A percentile compares a stretch with the other conserved stretches of the same genome.
Conservation (phyloP, 2,113 vertebrate genomes). For the Notothenia rossii region DNA sequence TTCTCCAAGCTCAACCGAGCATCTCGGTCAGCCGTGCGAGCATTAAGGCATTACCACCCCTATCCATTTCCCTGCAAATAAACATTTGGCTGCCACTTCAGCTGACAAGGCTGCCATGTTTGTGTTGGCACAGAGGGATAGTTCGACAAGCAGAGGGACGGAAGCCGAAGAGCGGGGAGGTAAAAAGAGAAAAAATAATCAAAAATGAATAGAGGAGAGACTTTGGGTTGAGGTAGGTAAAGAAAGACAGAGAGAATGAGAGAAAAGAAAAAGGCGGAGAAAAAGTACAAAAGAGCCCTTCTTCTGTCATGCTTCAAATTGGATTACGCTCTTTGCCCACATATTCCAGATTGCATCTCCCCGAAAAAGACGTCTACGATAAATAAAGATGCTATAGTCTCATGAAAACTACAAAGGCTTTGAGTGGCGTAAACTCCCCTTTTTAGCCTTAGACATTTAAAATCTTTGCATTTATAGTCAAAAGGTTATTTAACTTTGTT, state of each 20-base stretch:
- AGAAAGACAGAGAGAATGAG: constrained; percentile 11
- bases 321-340: not conserved
- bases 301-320: constrained; percentile 10
- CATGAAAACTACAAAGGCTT: not conserved
- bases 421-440: not conserved
- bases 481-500: not conserved
- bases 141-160: not conserved
- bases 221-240: constrained; percentile 1
- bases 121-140: constrained; percentile 63
- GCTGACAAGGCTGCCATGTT: constrained; percentile 59
- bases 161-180: constrained; percentile 21
- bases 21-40: constrained; percentile 42
- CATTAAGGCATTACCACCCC: constrained; percentile 71
- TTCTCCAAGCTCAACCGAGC: constrained; percentile 38
- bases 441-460: not conserved
- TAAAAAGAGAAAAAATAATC: not conserved
- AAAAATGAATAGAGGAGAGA: constrained; percentile 13
- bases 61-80: constrained; percentile 72
- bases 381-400: not conserved
- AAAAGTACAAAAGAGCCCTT: constrained; percentile 15
- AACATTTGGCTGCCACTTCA: constrained; percentile 67
- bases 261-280: constrained; percentile 11
- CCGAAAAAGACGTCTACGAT: not conserved
- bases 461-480: not conserved
- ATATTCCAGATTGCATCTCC: not conserved